Conservation (phyloP, 1,140 invertebrate genomes). For the Drosophila nigrodunni region DNA sequence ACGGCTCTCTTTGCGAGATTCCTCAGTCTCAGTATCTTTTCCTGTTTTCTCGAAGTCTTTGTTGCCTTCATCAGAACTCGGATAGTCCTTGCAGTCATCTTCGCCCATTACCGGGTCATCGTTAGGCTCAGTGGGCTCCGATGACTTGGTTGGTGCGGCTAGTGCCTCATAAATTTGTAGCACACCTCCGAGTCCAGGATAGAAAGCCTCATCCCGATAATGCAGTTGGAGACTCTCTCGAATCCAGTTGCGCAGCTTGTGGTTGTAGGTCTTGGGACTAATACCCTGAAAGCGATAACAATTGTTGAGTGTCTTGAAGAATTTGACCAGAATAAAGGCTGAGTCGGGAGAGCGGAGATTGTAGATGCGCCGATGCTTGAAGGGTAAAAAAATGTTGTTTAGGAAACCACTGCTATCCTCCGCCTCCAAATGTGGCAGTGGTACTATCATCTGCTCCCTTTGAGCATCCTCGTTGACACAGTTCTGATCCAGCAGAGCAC, state of each 20-base stretch:
- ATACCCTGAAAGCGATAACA: slow-evolving; percentile 72
- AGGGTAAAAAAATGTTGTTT: slow-evolving; percentile 76
- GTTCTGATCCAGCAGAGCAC: slow-evolving; percentile 58
- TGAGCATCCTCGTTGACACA: slow-evolving; percentile 21
- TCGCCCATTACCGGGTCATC: not conserved
- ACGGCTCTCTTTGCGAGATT: slow-evolving; percentile 39
- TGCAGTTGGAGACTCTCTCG: slow-evolving; percentile 64
- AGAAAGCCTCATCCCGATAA: slow-evolving; percentile 74
- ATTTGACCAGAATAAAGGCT: slow-evolving; percentile 66
- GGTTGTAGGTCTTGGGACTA: slow-evolving; percentile 55
- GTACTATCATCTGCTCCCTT: slow-evolving; percentile 68
- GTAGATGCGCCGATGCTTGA: slow-evolving; percentile 67
- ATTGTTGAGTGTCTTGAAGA: slow-evolving; percentile 60
- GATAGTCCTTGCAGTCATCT: slow-evolving; percentile 28
- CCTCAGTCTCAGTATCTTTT: not conserved
- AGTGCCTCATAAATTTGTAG: slow-evolving; percentile 66
- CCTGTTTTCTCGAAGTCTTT: not conserved
- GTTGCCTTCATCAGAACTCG: not conserved
- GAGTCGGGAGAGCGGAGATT: slow-evolving; percentile 64
- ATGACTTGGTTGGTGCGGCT: not conserved
- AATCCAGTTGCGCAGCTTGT: slow-evolving; percentile 68
- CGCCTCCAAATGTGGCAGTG: slow-evolving; percentile 65
- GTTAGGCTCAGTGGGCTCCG: not conserved
- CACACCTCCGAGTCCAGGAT: slow-evolving; percentile 78
- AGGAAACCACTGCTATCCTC: slow-evolving; percentile 58